Evolutionary conservation across 2,113 vertebrate species (phyloP), one percentile per base, ranked within the genome.

Genomic region (Triplophysa tibetana): DNA sequence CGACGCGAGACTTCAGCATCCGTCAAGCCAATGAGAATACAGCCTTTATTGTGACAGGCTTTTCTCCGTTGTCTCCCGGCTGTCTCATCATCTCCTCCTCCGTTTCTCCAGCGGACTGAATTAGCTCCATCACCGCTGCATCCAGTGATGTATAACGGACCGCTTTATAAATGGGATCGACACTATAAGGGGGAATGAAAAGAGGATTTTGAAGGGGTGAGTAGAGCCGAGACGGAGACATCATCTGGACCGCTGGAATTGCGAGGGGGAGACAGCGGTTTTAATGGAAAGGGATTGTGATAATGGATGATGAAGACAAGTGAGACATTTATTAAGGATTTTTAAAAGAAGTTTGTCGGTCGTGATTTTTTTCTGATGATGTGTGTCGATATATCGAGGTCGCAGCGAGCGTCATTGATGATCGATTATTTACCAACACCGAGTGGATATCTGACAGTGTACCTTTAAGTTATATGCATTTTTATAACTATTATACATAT

Each of bases 11-110:
- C 87, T 60, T 80, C 81, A 16, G 54, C 82, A 87, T 77, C 72
- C 8, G 17, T 54, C 56, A 38, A 68, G 70, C 91, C 90, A 90
- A 90, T 90, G 85, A 72, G 77, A 86, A 87, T 85, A 78, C 88
- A 82, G 88, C 72, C 89, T 86, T 87, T 82, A 84, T 74, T 83
- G 85, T 90, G 88, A 89, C 89, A 85, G 88, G 90, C 88, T 89
- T 84, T 89, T 26, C 82, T 89, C 86, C 88, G 86, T 90, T 88
- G 86, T 87, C 87, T 91, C 84, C 86, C 77, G 80, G 89, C 83
- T 85, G 83, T 48, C 64, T 75, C 77, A 23, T 70, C 62, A 75
- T 81, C 60, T 52, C 77, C 86, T 85, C 38, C 86, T 85, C 38
- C 50, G 21, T 78, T 85, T 87, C 81, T 79, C 83, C 86, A 78